A percentile compares a stretch with the other conserved stretches of the same genome.
These are phyloP conservation scores for Ypsolopha scabrella DNA, from an alignment of 2,888 invertebrate species.

Conservation along the genomic window DNA sequence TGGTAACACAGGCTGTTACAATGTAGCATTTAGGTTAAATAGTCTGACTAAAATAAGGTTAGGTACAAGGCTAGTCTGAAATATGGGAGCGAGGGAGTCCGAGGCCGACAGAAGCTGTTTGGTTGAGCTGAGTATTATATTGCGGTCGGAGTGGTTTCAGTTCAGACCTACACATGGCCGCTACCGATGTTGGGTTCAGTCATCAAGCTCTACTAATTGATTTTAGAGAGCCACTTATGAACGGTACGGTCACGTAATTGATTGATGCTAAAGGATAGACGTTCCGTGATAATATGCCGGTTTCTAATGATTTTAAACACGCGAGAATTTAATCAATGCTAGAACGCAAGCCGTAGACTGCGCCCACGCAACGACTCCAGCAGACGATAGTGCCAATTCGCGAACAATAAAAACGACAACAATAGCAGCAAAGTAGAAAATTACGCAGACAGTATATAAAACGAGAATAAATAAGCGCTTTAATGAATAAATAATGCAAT, in stretches of 20 bases:
- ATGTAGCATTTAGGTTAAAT: neutral
- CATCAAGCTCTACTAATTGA: too few relatives aligned
- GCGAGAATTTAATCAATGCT: conserved; percentile 32
- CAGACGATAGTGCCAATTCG: neutral
- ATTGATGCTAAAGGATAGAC: too few relatives aligned
- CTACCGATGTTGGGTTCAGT: too few relatives aligned
- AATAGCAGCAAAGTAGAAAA: conserved; percentile 43
- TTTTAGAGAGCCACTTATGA: too few relatives aligned
- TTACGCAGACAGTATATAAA: conserved; percentile 22
- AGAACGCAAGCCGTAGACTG: conserved; percentile 20
- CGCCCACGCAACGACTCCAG: conserved; percentile 21
- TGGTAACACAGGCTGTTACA: neutral
- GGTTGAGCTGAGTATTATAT: conserved; percentile 6
- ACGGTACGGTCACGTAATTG: too few relatives aligned
- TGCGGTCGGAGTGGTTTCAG: too few relatives aligned
- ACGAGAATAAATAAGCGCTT: conserved; percentile 7
- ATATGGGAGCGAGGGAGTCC: conserved; percentile 21
- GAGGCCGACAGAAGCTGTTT: conserved; percentile 13
- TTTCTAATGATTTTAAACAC: conserved; percentile 23
- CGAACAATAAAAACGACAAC: conserved; percentile 35
- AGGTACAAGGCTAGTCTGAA: conserved; percentile 21
- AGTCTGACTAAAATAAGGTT: conserved; percentile 22
- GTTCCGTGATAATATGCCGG: neutral
- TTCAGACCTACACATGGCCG: too few relatives aligned
- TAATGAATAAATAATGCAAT: conserved; percentile 5